These are phyloP conservation scores for Melangyna quadrimaculata DNA, from an alignment of 2,888 invertebrate species.

Conservation along the genomic window DNA sequence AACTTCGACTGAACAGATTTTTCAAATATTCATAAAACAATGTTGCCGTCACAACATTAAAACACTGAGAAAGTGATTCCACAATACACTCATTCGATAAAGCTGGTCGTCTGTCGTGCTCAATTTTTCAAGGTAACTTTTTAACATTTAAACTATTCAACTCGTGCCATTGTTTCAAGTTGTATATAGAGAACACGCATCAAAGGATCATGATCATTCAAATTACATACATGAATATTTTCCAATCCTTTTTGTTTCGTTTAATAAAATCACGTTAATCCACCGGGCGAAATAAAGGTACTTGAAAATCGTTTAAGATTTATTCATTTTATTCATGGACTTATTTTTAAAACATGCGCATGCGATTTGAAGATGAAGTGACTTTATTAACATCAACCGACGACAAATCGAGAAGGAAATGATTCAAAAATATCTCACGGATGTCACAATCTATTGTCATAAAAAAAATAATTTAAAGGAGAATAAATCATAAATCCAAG, in stretches of 20 bases:
- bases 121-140: slow-evolving; percentile 11
- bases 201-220: not conserved
- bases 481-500: slow-evolving; percentile 60
- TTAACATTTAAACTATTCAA: slow-evolving; percentile 17
- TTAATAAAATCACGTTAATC: not conserved
- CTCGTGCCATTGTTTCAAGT: slow-evolving; percentile 7
- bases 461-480: slow-evolving; percentile 38
- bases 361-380: not conserved
- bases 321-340: slow-evolving; percentile 54
- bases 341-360: no score
- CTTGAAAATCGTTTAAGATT: slow-evolving; percentile 35
- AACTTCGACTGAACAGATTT: no score
- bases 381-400: slow-evolving; percentile 20
- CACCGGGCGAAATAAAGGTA: not conserved
- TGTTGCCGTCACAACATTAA: not conserved
- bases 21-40: not conserved
- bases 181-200: not conserved
- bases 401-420: slow-evolving; percentile 51
- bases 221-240: slow-evolving; percentile 3
- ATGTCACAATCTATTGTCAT: slow-evolving; percentile 59
- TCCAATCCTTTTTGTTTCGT: not conserved
- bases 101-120: no score
- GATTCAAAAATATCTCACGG: slow-evolving; percentile 50
- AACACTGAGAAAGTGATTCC: not conserved
- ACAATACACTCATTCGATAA: not conserved